Evolutionary conservation across 1,140 invertebrate species (phyloP).

Genomic region (Macrocentrus cingulum): DNA sequence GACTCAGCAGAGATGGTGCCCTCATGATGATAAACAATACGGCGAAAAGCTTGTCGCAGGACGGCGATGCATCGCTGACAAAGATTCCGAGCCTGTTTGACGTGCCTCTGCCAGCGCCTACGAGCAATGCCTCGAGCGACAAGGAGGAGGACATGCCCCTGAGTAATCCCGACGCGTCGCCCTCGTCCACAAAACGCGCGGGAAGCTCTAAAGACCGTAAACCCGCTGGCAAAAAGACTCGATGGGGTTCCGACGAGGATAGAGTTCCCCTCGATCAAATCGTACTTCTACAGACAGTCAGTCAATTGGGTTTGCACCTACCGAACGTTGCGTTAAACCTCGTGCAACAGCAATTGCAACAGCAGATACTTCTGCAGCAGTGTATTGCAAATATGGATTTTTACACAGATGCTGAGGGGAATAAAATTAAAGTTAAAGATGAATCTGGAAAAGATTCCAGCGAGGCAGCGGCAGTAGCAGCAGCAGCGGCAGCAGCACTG

Average conservation of each 20-base stretch:
- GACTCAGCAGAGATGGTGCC: slow-evolving; percentile 75
- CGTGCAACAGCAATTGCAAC: slow-evolving; percentile 42
- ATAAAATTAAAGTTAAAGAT: slow-evolving; percentile 50
- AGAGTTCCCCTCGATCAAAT: slow-evolving; percentile 55
- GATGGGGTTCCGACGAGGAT: slow-evolving; percentile 57
- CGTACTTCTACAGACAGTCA: slow-evolving; percentile 52
- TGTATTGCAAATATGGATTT: slow-evolving; percentile 42
- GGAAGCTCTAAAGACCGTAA: slow-evolving; percentile 43
- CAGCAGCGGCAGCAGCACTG: slow-evolving; percentile 16
- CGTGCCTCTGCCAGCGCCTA: slow-evolving; percentile 43
- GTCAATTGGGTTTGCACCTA: slow-evolving; percentile 46
- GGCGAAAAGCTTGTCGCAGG: slow-evolving; percentile 66
- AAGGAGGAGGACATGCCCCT: slow-evolving; percentile 35
- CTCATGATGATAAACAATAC: slow-evolving; percentile 71
- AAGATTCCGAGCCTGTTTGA: slow-evolving; percentile 57
- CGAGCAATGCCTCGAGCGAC: slow-evolving; percentile 30
- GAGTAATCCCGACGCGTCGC: slow-evolving; percentile 1
- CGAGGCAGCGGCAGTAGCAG: slow-evolving; percentile 38
- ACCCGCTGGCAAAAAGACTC: slow-evolving; percentile 50
- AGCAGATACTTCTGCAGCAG: slow-evolving; percentile 31
- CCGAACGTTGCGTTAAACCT: slow-evolving; percentile 47
- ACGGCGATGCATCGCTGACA: slow-evolving; percentile 41
- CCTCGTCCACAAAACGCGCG: slow-evolving; percentile 29
- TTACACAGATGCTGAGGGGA: slow-evolving; percentile 51
- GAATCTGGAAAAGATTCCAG: slow-evolving; percentile 51